Evolutionary conservation across 1,140 invertebrate species (phyloP).

Genomic region (Brachionus plicatilis): DNA sequence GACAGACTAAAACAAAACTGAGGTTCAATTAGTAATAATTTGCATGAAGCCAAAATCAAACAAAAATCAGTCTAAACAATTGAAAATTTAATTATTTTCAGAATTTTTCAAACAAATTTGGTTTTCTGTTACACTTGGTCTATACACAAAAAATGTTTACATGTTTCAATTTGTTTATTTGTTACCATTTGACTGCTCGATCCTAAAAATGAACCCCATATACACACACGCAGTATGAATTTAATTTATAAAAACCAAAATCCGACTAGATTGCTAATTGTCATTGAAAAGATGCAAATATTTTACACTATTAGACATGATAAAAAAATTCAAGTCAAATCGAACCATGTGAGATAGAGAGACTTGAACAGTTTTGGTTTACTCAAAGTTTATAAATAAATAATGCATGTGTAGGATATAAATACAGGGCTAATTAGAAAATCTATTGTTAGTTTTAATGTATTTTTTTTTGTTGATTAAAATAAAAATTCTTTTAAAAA

Average conservation of each 20-base stretch:
- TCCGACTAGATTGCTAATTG: slow-evolving; percentile 9
- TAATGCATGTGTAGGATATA: neutral
- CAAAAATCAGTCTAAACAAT: neutral
- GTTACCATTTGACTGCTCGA: neutral
- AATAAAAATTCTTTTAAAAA: neutral
- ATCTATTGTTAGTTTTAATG: neutral
- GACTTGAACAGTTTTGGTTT: neutral
- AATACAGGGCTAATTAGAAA: neutral
- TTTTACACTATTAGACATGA: neutral
- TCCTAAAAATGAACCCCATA: neutral
- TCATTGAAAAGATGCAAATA: neutral
- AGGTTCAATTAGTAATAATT: slow-evolving; percentile 6
- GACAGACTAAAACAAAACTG: neutral
- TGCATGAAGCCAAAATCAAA: slow-evolving; percentile 12
- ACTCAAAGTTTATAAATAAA: neutral
- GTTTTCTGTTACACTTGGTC: neutral
- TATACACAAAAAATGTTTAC: neutral
- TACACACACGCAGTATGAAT: neutral
- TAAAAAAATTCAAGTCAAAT: neutral
- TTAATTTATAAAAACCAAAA: neutral
- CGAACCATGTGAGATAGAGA: neutral
- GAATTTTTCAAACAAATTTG: neutral
- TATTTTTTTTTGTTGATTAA: neutral
- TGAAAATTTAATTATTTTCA: slow-evolving; percentile 8
- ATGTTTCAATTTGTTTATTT: slow-evolving; percentile 9